Percentiles rank a stretch among this genome's conserved stretches.
These are phyloP conservation scores for Panagrolaimus sp. DNA, from an alignment of 1,140 invertebrate species.

Conservation along the genomic window DNA sequence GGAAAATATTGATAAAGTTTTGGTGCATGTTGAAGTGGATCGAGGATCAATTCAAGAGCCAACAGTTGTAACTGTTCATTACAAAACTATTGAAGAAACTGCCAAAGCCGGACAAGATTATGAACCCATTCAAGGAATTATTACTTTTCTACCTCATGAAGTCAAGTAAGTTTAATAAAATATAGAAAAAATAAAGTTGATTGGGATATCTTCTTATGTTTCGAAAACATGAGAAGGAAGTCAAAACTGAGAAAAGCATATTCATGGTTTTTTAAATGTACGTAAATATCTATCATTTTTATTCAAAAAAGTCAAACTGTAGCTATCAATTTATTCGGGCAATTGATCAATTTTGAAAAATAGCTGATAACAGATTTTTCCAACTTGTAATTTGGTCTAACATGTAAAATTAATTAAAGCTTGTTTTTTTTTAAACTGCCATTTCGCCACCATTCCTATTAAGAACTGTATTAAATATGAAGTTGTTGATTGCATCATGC, in stretches of 20 bases:
- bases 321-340: too few species aligned
- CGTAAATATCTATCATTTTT: too few species aligned
- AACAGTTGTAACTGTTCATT: slow-evolving; percentile 59
- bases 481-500: too few species aligned
- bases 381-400: too few species aligned
- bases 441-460: too few species aligned
- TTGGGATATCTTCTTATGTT: background rate
- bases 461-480: too few species aligned
- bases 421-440: too few species aligned
- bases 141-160: slow-evolving; percentile 68
- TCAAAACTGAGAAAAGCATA: too few species aligned
- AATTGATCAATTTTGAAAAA: too few species aligned
- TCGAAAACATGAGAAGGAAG: background rate
- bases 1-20: slow-evolving; percentile 89
- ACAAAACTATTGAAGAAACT: slow-evolving; percentile 67
- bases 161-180: slow-evolving; percentile 13
- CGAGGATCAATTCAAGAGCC: slow-evolving; percentile 73
- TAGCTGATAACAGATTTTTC: too few species aligned
- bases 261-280: background rate
- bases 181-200: background rate
- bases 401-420: too few species aligned
- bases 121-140: slow-evolving; percentile 74
- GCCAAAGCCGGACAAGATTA: slow-evolving; percentile 90
- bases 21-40: slow-evolving; percentile 75
- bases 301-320: too few species aligned